phyloP scores from a whole-genome alignment of 2,797 vertebrate genomes.

The Pseudocheirus occidentalis region DNA sequence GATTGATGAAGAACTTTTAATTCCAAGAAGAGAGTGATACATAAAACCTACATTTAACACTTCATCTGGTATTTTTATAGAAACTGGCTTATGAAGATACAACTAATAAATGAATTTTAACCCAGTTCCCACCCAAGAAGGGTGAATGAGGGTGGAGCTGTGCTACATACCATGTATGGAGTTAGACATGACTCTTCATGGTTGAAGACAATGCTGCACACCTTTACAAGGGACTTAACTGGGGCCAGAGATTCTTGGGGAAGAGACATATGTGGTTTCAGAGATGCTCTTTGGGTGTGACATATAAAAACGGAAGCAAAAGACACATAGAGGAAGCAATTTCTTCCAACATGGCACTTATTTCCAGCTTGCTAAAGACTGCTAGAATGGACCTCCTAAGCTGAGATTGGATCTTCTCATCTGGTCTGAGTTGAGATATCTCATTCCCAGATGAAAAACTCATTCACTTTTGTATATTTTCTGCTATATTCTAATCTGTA shows the following conservation, averaged over 20 bases:
- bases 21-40: not conserved
- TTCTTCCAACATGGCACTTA: not conserved
- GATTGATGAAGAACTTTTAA: slow-evolving; percentile 43
- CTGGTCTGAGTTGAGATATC: not conserved
- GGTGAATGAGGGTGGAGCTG: not conserved
- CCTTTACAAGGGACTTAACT: not conserved
- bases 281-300: not conserved
- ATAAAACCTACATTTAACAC: not conserved
- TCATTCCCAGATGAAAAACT: not conserved
- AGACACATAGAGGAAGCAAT: not conserved
- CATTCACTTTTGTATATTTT: not conserved
- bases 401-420: not conserved
- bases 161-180: not conserved
- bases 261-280: not conserved
- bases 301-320: not conserved
- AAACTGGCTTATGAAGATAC: not conserved
- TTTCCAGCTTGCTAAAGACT: not conserved
- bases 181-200: not conserved
- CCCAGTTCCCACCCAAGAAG: not conserved
- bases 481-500: not conserved
- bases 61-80: slow-evolving; percentile 28
- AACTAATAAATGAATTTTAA: not conserved
- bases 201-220: not conserved
- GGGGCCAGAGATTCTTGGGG: not conserved
- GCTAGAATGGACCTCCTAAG: not conserved